Evolutionary conservation across 2,797 vertebrate species (phyloP).

Genomic region (Hydrophis major): DNA sequence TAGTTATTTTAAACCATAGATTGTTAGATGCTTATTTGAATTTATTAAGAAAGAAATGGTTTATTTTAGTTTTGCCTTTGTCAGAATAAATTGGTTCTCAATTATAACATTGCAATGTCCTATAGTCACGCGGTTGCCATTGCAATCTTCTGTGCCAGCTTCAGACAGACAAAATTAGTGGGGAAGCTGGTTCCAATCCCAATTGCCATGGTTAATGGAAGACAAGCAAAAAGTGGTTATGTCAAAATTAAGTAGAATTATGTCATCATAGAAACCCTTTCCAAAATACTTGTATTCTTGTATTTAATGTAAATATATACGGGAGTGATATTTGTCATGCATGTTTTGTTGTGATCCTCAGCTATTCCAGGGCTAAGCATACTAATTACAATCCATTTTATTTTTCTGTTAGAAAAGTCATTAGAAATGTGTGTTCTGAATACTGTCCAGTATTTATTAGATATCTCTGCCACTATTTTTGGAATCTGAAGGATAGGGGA

Average conservation of each 20-base stretch:
- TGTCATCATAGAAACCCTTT: neutral
- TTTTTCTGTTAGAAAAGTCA: neutral
- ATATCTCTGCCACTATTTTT: neutral
- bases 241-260: neutral
- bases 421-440: neutral
- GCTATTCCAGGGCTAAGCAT: neutral
- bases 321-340: neutral
- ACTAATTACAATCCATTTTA: neutral
- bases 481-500: neutral
- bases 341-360: neutral
- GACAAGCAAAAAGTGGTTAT: neutral
- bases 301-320: neutral
- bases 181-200: neutral
- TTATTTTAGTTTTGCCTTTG: slow-evolving; percentile 28
- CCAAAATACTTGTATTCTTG: neutral
- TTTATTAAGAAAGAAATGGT: slow-evolving; percentile 19
- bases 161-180: neutral
- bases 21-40: slow-evolving; percentile 47
- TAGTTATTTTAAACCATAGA: slow-evolving; percentile 42
- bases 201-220: neutral
- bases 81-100: neutral
- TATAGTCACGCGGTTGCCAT: neutral
- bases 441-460: neutral
- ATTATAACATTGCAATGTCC: neutral
- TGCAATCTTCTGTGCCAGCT: neutral